Evolutionary conservation across 2,113 vertebrate species (phyloP).

Genomic region (Petroica traversi): DNA sequence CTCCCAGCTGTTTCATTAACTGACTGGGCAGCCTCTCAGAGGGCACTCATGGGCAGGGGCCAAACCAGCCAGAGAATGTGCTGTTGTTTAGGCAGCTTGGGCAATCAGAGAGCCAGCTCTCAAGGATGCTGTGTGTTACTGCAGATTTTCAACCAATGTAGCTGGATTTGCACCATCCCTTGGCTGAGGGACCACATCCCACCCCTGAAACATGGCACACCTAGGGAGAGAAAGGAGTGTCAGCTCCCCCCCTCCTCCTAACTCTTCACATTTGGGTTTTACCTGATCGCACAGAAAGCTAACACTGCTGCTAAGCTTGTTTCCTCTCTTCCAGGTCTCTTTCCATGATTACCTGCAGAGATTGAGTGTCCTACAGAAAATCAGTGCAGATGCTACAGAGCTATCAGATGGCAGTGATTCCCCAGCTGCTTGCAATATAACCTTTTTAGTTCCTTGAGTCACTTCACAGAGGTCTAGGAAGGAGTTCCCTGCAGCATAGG

Average conservation of each 20-base stretch:
- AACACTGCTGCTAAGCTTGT: neutral
- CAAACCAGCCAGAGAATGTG: neutral
- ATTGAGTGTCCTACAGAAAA: neutral
- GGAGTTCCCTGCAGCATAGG: neutral
- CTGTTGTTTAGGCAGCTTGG: neutral
- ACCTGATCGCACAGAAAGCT: neutral
- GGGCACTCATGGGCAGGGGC: neutral
- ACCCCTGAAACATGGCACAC: neutral
- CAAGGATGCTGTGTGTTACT: neutral
- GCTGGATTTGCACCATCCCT: neutral
- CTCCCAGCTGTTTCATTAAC: neutral
- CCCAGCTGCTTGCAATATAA: neutral
- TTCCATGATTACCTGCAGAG: neutral
- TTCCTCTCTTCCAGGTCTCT: neutral
- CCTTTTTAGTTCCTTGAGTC: neutral
- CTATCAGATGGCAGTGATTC: neutral
- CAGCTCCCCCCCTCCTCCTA: neutral
- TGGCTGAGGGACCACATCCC: neutral
- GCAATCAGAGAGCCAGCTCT: neutral
- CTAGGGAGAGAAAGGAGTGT: neutral
- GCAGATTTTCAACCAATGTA: neutral
- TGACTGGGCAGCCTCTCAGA: neutral
- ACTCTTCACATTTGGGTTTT: neutral
- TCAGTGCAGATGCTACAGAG: neutral
- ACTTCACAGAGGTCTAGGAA: neutral